Conservation (phyloP, 2,888 invertebrate genomes). For the Philhelius pedissequus region DNA sequence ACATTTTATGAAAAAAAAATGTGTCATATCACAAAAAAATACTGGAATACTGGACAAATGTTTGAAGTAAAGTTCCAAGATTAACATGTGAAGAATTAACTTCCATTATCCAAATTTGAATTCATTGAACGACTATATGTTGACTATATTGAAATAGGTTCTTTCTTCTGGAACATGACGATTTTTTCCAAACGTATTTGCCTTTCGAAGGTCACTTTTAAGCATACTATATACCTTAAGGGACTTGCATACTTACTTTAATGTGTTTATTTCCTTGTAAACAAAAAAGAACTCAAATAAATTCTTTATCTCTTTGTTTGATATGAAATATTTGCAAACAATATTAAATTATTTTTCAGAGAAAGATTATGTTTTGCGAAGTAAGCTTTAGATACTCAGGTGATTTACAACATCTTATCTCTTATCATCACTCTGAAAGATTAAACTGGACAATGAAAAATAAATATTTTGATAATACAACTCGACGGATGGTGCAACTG, state of each 20-base stretch:
- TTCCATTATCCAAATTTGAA: too few species aligned
- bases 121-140: too few species aligned
- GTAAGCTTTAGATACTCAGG: background rate
- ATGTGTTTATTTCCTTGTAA: background rate
- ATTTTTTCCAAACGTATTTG: background rate
- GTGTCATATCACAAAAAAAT: too few species aligned
- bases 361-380: background rate
- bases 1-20: too few species aligned
- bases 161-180: background rate
- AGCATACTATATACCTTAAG: too few species aligned
- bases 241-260: too few species aligned
- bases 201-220: background rate
- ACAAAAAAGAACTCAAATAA: background rate
- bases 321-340: background rate
- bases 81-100: too few species aligned
- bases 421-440: slow-evolving; percentile 32
- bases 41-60: too few species aligned
- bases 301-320: background rate
- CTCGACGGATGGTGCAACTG: background rate
- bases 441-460: slow-evolving; percentile 31
- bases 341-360: background rate
- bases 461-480: slow-evolving; percentile 25
- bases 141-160: too few species aligned
- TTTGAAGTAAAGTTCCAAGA: too few species aligned
- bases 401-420: slow-evolving; percentile 12